Evolutionary conservation across 2,113 vertebrate genomes (phyloP), one percentile per base, ranked within the genome.

Genomic region (Phalacrocorax carbo): DNA sequence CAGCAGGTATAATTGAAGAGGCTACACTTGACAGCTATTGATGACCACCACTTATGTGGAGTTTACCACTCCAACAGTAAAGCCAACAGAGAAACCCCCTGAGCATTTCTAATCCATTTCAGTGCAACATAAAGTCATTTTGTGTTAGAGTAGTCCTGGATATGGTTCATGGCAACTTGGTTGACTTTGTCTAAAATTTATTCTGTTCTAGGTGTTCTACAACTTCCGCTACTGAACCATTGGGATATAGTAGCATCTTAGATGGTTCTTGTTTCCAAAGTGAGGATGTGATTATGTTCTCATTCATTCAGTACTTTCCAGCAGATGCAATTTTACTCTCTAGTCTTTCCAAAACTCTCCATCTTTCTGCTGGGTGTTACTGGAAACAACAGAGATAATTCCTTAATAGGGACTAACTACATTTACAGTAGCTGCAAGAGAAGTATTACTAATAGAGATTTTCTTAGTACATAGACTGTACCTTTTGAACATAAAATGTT

Each of bases 11-110:
- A 58, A 76, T 21, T 58, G 44, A 82, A 94, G 70, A 68, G 42
- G 60, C 49, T 62, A 48, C 22, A 72, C 38, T 46, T 76, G 58
- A 36, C 30, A 91, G 21, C 13, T 83, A 9, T 44, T 49, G 70
- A 69, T 60, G 40, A 82, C 15, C 0, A 0, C 32, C 2, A 2
- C 30, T 87, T 71, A 62, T 11, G 15, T 42, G 48, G 23, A 79
- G 42, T 85, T 90, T 60, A 51, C 71, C n/a, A 44, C 34, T 92
- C 11, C 27, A 19, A 29, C 15, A 23, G 38, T n/a, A 84, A 91
- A 70, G 7, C 16, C 75, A 76, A 46, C 4, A 71, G 32, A 82
- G 42, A 76, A 95, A 82, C 13, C 2, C 6, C 62, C 13, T 27
- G 16, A 82, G n/a, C 16, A 51, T 54, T 82, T 21, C 38, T 79